These are phyloP conservation scores for Rhinatrema bivittatum DNA, from an alignment of 2,797 vertebrate genomes.

Conservation along the genomic window DNA sequence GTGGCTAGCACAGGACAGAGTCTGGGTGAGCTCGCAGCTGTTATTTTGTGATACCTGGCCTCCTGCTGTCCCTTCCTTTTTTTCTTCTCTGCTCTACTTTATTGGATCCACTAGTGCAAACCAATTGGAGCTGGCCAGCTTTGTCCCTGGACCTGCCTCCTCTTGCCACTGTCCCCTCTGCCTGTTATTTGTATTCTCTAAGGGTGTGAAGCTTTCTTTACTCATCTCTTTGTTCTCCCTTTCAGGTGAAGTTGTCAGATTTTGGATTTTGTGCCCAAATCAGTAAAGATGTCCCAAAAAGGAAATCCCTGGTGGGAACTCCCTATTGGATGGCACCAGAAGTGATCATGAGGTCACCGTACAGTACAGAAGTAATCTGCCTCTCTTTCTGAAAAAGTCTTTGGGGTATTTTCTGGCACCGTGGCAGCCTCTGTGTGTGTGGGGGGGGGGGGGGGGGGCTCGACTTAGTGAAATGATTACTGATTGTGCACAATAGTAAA, in stretches of 20 bases:
- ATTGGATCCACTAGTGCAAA: no score
- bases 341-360: slow-evolving; percentile 87
- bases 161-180: background rate
- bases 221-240: slow-evolving; percentile 1
- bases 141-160: no score
- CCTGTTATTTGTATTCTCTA: background rate
- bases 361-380: slow-evolving; percentile 81
- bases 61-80: no score
- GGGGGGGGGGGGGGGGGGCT: no score
- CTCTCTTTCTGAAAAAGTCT: background rate
- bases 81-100: no score
- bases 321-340: slow-evolving; percentile 96
- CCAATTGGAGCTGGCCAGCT: no score
- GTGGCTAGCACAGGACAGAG: no score
- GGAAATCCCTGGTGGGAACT: slow-evolving; percentile 92
- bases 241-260: slow-evolving; percentile 94
- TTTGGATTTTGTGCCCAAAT: slow-evolving; percentile 98
- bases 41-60: no score
- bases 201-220: background rate
- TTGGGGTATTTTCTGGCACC: no score
- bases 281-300: slow-evolving; percentile 94
- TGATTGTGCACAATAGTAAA: background rate
- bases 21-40: no score
- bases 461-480: no score
- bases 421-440: background rate